phyloP scores from a whole-genome alignment of 1,140 invertebrate genomes.

The Chironomus tepperi region DNA sequence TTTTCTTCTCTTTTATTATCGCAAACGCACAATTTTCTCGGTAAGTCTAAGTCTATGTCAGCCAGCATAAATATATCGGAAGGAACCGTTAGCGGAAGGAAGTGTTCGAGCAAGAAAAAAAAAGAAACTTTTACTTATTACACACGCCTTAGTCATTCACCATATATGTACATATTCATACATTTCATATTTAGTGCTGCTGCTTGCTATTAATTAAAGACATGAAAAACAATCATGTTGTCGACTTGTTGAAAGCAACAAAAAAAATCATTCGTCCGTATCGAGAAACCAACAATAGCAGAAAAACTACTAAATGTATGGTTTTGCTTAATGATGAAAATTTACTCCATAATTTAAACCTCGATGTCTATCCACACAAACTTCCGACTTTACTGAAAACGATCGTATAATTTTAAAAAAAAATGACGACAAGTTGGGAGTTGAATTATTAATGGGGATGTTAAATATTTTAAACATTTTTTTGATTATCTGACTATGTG shows the following conservation, averaged over 20 bases:
- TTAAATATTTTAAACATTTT: too few relatives aligned
- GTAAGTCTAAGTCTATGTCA: too few relatives aligned
- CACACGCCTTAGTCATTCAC: background rate
- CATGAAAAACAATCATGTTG: constrained; percentile 14
- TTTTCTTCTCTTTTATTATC: background rate
- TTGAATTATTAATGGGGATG: too few relatives aligned
- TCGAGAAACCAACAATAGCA: background rate
- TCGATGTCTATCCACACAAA: too few relatives aligned
- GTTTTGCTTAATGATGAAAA: too few relatives aligned
- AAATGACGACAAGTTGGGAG: too few relatives aligned
- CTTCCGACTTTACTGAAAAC: too few relatives aligned
- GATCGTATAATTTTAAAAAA: too few relatives aligned
- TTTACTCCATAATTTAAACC: too few relatives aligned
- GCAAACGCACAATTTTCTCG: background rate
- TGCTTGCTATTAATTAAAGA: constrained; percentile 17
- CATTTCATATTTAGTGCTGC: background rate
- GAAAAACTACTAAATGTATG: too few relatives aligned
- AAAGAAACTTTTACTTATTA: background rate
- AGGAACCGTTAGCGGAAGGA: constrained; percentile 8
- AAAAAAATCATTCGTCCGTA: constrained; percentile 4
- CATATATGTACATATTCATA: background rate
- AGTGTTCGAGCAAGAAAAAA: constrained; percentile 5
- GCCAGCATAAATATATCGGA: background rate
- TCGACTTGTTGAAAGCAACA: constrained; percentile 19
- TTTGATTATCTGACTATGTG: too few relatives aligned